Evolutionary conservation across 2,888 invertebrate genomes (phyloP), one percentile per base, ranked within the genome.

Genomic region (Onchidella celtica): DNA sequence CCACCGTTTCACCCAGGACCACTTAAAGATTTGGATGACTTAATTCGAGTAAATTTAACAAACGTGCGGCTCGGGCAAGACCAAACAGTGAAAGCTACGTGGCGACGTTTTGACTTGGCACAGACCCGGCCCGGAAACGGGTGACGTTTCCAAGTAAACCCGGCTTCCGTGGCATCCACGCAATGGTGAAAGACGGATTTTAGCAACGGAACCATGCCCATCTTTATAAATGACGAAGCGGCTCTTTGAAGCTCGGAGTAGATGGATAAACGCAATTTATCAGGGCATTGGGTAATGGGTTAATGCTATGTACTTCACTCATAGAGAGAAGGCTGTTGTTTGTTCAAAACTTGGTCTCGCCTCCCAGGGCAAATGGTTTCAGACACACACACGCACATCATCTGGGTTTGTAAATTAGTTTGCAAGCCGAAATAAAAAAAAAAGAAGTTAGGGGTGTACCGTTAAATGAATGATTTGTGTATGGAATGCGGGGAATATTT

Each of bases 21-120:
- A 69, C 69, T 69, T 47, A 17, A 55, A 47, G 34, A 59, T 59
- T 57, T 73, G 14, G 11, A 11, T 59, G 27, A 59, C 36, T 59
- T 59, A 73, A 73, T 57, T 59, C 34, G 59, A 73, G 73, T 32
- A 73, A 73, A 59, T 73, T 73, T 32, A 73, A 59, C 34, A 59
- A 59, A 73, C 73, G 59, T 21, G 2, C 2, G 14, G 6, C n/a
- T 29, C 14, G 3, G 3, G 38, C 38, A 24, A 17, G 38, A 74
- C 27, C 74, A 74, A 59, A 63, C 29, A 38, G 57, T 57, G n/a
- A 11, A 55, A n/a, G 24, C 32, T 59, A 59, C 59, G 32, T 14
- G 74, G 61, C 40, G 17, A 61, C 27, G 63, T 4, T 0, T 17
- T 4, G 36, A 38, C 27, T 61, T 38, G 61, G 38, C 36, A 38